Evolutionary conservation across 1,140 invertebrate genomes (phyloP), one percentile per base, ranked within the genome.

Genomic region (Melitaea cinxia): DNA sequence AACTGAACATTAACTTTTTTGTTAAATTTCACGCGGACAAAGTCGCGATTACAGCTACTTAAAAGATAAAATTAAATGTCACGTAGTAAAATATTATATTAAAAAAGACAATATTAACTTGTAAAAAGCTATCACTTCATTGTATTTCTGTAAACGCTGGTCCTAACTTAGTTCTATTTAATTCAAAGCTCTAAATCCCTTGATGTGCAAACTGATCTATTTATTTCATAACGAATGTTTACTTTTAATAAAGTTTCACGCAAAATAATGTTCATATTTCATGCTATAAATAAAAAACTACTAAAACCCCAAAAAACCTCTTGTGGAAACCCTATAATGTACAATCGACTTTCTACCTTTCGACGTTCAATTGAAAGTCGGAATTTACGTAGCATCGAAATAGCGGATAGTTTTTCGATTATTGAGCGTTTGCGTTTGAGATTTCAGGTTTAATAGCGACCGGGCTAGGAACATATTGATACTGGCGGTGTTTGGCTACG

Each of bases 361-460:
- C 15, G 0, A 10, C 6, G 45, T 35, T 19, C 10, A 28, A 2
- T 50, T 64, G n/a, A 74, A 35, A 52, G 65, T 55, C 37, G 55
- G 55, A 15, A 56, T 65, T 64, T 42, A 28, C 21, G n/a, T 58
- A 35, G 21, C 17, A 14, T 26, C n/a, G n/a, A 7, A 19, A 14
- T 42, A 42, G 24, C 23, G 21, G 65, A 72, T 72, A 75, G 69
- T 75, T 75, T 75, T 72, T 72, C 70, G 70, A 73, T 76, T 73
- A 76, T 58, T 68, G 55, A 52, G 62, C 68, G 68, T 73, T 70
- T 73, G 68, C 63, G 63, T 69, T 71, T 65, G 61, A 73, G 71
- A 73, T 76, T 73, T 68, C 64, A 63, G 65, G 68, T 75, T 75
- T 72, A 72, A 75, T 75, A 70, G 73, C 59, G 64, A 21, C 39